phyloP scores from a whole-genome alignment of 1,140 invertebrate genomes.

The Lepidotrigona ventralis region DNA sequence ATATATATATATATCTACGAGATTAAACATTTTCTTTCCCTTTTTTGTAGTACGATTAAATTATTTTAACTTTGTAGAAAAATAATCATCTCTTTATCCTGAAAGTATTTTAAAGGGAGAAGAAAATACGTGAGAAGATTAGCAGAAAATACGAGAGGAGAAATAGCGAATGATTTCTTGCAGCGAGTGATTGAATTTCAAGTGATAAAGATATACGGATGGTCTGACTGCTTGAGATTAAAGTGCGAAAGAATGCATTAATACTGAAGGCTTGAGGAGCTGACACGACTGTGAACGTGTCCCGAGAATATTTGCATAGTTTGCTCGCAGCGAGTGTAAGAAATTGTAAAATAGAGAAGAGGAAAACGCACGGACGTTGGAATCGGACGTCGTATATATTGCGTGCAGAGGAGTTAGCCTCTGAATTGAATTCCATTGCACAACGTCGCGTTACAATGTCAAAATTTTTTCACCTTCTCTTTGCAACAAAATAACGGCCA shows the following conservation, averaged over 20 bases:
- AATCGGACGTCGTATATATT: not conserved
- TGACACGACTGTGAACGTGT: not conserved
- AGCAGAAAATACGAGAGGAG: not conserved
- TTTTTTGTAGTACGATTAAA: too few species aligned
- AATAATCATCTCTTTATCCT: too few species aligned
- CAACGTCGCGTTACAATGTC: not conserved
- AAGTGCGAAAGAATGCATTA: not conserved
- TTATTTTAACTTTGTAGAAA: too few species aligned
- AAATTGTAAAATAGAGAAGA: not conserved
- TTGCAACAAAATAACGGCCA: not conserved
- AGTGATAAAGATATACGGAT: not conserved
- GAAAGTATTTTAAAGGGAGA: too few species aligned
- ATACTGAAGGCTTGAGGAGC: not conserved
- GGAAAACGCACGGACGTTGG: not conserved
- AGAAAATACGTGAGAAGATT: too few species aligned
- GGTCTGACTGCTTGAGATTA: not conserved
- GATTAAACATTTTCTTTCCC: too few species aligned
- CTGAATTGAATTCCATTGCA: not conserved
- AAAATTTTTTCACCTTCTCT: not conserved
- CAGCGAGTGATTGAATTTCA: not conserved
- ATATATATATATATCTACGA: too few species aligned
- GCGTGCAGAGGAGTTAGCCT: not conserved
- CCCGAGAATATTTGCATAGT: not conserved
- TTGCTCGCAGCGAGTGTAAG: not conserved
- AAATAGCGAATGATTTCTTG: not conserved